Percentiles rank a stretch among this genome's conserved stretches.
Conservation (phyloP, 2,113 vertebrate species). For the Myotis brandtii region DNA sequence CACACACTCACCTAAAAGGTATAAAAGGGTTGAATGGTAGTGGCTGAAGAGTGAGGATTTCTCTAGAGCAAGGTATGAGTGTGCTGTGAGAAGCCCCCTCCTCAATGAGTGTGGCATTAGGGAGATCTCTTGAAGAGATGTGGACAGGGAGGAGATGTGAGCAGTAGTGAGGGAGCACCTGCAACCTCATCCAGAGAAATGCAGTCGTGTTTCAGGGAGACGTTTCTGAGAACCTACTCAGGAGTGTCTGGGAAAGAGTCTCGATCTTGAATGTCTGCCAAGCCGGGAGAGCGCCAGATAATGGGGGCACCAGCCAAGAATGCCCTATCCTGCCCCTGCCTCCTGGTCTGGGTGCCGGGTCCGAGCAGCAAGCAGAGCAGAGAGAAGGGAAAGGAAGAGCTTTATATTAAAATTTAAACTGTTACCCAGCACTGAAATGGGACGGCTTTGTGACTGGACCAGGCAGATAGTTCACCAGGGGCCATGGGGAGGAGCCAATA, state of each 20-base stretch:
- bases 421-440: background rate
- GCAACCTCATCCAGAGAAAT: background rate
- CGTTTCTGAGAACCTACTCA: background rate
- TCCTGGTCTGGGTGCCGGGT: background rate
- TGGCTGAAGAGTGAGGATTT: background rate
- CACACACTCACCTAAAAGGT: background rate
- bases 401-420: background rate
- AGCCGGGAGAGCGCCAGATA: background rate
- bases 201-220: background rate
- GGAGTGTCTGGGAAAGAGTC: background rate
- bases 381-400: background rate
- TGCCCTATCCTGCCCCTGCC: background rate
- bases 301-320: background rate
- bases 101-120: rapidly evolving
- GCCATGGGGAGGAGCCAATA: background rate
- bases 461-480: background rate
- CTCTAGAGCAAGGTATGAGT: background rate
- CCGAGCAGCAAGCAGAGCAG: background rate
- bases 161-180: background rate
- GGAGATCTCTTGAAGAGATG: background rate
- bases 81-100: background rate
- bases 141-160: background rate
- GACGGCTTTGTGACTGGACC: background rate
- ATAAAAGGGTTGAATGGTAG: background rate
- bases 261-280: background rate